Evolutionary conservation across 2,797 vertebrate genomes (phyloP), one percentile per base, ranked within the genome.

Genomic region (Smutsia temminckii): DNA sequence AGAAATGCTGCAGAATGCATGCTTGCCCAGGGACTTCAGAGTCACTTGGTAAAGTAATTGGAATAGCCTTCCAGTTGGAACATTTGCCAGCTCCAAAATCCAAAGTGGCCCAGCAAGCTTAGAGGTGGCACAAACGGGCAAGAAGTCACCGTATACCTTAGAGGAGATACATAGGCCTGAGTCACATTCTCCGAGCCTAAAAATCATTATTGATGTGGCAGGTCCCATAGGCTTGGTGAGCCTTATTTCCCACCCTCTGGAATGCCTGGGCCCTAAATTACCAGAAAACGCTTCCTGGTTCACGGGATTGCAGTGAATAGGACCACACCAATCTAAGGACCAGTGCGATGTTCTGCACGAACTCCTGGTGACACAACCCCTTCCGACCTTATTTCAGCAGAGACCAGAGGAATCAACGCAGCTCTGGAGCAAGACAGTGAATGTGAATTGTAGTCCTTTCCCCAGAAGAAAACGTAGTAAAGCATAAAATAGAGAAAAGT

Each of bases 361-460:
- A 46, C 46, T 46, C 46, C 46, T 46, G 17, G 20, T 46, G 53
- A 10, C 10, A 34, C 23, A 64, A 57, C 37, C 8, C 14, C 37
- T 29, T 37, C 1, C 3, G 17, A n/a, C 3, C 32, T 1, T 32
- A 17, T 1, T 40, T 2, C 18, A 21, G 17, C 46, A 71, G 61
- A 55, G 11, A 18, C 69, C 2, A 75, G 16, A 51, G 63, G 17
- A 80, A 64, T 14, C 6, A 85, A 25, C 29, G 40, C 3, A 42
- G 34, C 27, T 14, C 27, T 32, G 23, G 7, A 46, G 29, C 10
- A 93, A 32, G 10, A 49, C 11, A 59, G 32, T 27, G 5, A 20
- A 51, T 83, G 9, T 25, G 11, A 5, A 1, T 17, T 85, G 27
- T 18, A 21, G 5, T 53, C 5, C 5, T 69, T 51, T 51, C 13